Evolutionary conservation across 2,888 invertebrate species (phyloP).

Genomic region (Rugalucina vietnamica): DNA sequence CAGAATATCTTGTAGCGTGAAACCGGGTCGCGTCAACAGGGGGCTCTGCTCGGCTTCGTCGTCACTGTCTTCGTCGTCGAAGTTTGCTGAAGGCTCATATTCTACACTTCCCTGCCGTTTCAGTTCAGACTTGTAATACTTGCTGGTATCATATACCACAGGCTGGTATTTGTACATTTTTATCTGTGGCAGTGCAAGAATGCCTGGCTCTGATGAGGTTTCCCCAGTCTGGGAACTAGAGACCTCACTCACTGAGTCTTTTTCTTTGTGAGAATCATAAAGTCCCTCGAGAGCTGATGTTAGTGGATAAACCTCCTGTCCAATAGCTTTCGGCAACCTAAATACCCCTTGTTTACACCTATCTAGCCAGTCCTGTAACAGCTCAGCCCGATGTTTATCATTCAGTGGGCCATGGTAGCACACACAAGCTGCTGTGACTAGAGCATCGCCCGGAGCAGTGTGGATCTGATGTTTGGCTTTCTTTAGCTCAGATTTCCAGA

Average conservation of each 20-base stretch:
- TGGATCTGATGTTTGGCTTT: slow-evolving; percentile 75
- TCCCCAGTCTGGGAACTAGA: slow-evolving; percentile 63
- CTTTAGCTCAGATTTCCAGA: slow-evolving; percentile 80
- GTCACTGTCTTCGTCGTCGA: slow-evolving; percentile 71
- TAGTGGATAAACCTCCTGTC: slow-evolving; percentile 63
- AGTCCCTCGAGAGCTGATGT: slow-evolving; percentile 57
- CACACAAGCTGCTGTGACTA: slow-evolving; percentile 80
- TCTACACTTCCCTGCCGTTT: slow-evolving; percentile 76
- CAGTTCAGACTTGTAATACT: slow-evolving; percentile 78
- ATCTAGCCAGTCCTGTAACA: slow-evolving; percentile 80
- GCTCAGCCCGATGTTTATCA: slow-evolving; percentile 75
- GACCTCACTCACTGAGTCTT: slow-evolving; percentile 62
- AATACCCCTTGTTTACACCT: slow-evolving; percentile 75
- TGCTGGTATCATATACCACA: slow-evolving; percentile 76
- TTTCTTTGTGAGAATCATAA: slow-evolving; percentile 60
- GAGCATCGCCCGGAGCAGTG: slow-evolving; percentile 80
- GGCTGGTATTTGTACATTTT: slow-evolving; percentile 76
- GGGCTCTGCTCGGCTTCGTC: slow-evolving; percentile 75
- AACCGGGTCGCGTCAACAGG: slow-evolving; percentile 74
- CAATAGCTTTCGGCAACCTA: slow-evolving; percentile 52
- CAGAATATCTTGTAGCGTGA: slow-evolving; percentile 77
- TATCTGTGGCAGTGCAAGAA: slow-evolving; percentile 67
- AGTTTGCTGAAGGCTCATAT: slow-evolving; percentile 67
- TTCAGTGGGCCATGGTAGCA: slow-evolving; percentile 82
- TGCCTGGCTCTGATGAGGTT: slow-evolving; percentile 60